Percentiles rank a stretch among this genome's conserved stretches.
Conservation (phyloP, 2,797 vertebrate species). For the Neosalanx taihuensis region DNA sequence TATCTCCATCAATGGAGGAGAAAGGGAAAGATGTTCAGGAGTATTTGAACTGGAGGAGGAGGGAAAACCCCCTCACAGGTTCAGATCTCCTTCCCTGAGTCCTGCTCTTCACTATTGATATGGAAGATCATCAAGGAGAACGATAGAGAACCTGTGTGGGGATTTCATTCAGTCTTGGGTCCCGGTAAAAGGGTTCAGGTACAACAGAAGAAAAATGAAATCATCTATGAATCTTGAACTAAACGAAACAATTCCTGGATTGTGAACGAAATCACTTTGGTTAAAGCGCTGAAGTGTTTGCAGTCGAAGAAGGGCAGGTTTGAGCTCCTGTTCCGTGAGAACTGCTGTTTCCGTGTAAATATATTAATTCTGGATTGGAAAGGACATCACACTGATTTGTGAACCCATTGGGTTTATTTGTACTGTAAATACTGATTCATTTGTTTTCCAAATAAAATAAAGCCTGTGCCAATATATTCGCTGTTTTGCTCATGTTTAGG, state of each 20-base stretch:
- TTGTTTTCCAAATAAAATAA: slow-evolving; percentile 74
- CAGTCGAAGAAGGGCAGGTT: slow-evolving; percentile 39
- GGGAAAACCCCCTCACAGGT: no score
- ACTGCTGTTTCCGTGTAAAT: slow-evolving; percentile 55
- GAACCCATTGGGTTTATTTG: slow-evolving; percentile 67
- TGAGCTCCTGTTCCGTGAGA: slow-evolving; percentile 44
- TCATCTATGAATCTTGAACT: slow-evolving; percentile 35
- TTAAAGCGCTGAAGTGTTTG: slow-evolving; percentile 29
- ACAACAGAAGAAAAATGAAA: slow-evolving; percentile 47
- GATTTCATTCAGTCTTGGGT: slow-evolving; percentile 3
- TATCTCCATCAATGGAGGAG: no score
- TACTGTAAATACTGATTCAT: slow-evolving; percentile 73
- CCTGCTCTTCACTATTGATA: no score
- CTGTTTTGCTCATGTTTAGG: no score
- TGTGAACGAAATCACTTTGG: slow-evolving; percentile 20
- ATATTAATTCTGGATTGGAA: slow-evolving; percentile 51
- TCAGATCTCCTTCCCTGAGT: no score
- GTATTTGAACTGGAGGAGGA: no score
- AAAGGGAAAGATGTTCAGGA: no score
- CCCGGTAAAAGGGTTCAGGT: slow-evolving; percentile 46
- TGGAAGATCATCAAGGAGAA: no score
- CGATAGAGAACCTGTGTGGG: neutral
- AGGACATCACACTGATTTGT: slow-evolving; percentile 46
- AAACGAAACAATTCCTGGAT: slow-evolving; percentile 25
- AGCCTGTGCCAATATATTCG: slow-evolving; percentile 60